These are phyloP conservation scores for Cybosia mesomella DNA, from an alignment of 2,888 invertebrate species.

Conservation along the genomic window DNA sequence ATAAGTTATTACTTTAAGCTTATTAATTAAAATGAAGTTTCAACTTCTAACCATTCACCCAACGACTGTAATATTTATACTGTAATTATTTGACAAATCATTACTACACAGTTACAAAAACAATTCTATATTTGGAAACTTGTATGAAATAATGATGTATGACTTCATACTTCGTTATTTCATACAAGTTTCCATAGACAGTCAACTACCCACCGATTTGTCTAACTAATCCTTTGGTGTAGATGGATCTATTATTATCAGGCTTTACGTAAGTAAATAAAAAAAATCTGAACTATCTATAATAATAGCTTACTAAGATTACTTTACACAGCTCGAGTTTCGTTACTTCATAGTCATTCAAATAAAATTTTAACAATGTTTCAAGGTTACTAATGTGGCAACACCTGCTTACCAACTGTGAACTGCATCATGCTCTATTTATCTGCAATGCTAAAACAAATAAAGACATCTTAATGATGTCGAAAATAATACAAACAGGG, in stretches of 20 bases:
- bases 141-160: neutral
- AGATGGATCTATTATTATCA: neutral
- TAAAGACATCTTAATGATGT: constrained; percentile 36
- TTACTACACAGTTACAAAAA: neutral
- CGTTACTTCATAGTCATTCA: constrained; percentile 5
- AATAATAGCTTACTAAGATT: constrained; percentile 3
- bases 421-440: constrained; percentile 30
- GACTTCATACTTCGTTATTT: neutral
- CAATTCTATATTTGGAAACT: neutral
- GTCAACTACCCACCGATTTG: neutral
- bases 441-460: constrained; percentile 28
- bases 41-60: no score
- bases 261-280: constrained; percentile 1
- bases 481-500: constrained; percentile 22
- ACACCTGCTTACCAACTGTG: constrained; percentile 32
- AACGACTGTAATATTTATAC: neutral
- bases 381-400: constrained; percentile 28
- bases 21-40: neutral
- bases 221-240: neutral
- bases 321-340: neutral
- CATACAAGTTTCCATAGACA: neutral
- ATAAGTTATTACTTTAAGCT: no score
- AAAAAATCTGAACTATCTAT: neutral
- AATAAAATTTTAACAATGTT: constrained; percentile 6
- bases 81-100: neutral